phyloP scores from a whole-genome alignment of 2,888 invertebrate genomes.

The Drosophila vallismaia region DNA sequence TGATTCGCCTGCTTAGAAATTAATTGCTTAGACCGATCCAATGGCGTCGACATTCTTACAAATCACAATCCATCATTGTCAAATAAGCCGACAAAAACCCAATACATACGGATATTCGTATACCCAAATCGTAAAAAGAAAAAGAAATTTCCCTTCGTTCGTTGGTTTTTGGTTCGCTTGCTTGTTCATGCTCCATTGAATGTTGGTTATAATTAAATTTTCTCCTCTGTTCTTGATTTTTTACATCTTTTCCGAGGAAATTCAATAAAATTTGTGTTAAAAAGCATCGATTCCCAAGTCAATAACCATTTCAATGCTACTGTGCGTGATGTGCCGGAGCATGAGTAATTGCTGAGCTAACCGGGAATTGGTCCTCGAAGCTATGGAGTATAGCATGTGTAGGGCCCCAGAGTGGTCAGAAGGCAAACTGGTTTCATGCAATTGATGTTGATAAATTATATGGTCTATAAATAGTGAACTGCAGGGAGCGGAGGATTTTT shows the following conservation, averaged over 20 bases:
- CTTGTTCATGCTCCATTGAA: conserved; percentile 31
- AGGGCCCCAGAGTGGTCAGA: conserved; percentile 19
- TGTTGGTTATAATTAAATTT: conserved; percentile 64
- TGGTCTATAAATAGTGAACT: conserved; percentile 47
- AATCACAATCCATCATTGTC: conserved; percentile 80
- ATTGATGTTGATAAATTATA: conserved; percentile 67
- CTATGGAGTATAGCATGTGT: not conserved
- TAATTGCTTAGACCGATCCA: conserved; percentile 51
- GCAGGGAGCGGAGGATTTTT: conserved; percentile 1
- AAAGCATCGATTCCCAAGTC: conserved; percentile 35
- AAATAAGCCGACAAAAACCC: conserved; percentile 25
- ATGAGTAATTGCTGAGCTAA: conserved; percentile 60
- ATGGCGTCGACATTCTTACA: conserved; percentile 55
- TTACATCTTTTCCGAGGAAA: conserved; percentile 49
- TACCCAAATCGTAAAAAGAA: conserved; percentile 47
- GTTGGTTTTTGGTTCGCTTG: conserved; percentile 8
- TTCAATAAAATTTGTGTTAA: conserved; percentile 38
- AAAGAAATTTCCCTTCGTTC: conserved; percentile 32
- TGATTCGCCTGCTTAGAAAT: conserved; percentile 49
- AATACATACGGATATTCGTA: conserved; percentile 13
- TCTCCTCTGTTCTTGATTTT: conserved; percentile 55
- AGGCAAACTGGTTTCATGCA: conserved; percentile 58
- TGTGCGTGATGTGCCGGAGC: conserved; percentile 51
- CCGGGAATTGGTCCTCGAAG: conserved; percentile 8
- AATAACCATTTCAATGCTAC: conserved; percentile 57